phyloP scores from a whole-genome alignment of 1,140 invertebrate species.

The Sarcophaga peregrina region DNA sequence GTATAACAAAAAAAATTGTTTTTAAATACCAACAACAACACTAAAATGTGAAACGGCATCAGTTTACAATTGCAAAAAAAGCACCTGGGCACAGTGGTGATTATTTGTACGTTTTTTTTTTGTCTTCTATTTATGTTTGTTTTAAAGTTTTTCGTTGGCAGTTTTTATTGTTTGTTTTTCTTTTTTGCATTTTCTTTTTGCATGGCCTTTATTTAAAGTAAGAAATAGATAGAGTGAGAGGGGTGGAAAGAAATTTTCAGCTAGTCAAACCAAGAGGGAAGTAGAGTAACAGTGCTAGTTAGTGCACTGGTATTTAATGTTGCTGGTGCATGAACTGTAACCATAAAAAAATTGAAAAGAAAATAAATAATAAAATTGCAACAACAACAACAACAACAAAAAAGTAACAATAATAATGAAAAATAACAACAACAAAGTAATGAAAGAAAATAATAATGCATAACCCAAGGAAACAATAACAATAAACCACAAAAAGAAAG shows the following conservation, averaged over 20 bases:
- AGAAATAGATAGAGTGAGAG: no score
- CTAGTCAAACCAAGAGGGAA: no score
- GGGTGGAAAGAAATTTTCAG: no score
- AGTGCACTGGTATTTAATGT: constrained; percentile 16
- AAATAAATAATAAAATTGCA: constrained; percentile 11
- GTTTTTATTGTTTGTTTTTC: no score
- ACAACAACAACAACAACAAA: neutral
- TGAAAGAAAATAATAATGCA: neutral
- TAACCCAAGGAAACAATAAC: neutral
- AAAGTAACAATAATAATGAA: neutral
- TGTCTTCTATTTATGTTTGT: neutral
- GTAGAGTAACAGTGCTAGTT: neutral
- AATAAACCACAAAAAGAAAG: neutral
- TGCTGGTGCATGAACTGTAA: constrained; percentile 26
- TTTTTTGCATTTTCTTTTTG: no score
- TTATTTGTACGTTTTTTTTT: neutral
- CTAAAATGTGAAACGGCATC: neutral
- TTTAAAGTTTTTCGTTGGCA: neutral
- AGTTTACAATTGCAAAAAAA: neutral
- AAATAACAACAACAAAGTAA: neutral
- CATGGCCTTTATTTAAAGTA: no score
- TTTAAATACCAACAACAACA: neutral
- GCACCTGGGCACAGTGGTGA: neutral
- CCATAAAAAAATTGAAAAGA: constrained; percentile 12
- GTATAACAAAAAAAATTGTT: neutral